Evolutionary conservation across 35 echinoderm and acorn worm genomes (phyloP).

Genomic region (Patiria miniata): DNA sequence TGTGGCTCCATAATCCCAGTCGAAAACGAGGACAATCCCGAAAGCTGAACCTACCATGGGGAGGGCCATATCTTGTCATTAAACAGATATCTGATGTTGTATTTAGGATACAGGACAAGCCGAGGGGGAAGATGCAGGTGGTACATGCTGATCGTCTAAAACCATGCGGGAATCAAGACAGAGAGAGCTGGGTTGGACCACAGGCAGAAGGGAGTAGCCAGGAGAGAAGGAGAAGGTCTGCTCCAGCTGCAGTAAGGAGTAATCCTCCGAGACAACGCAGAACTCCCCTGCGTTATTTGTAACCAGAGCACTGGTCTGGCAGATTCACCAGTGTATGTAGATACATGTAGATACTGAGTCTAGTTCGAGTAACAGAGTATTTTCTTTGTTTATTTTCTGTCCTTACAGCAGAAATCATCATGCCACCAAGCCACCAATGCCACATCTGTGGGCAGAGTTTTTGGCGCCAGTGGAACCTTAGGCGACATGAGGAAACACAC

Average conservation of each 20-base stretch:
- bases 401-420: neutral
- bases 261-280: too few relatives aligned
- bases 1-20: too few relatives aligned
- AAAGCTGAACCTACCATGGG: conserved; percentile 57
- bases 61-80: conserved; percentile 46
- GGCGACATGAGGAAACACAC: neutral
- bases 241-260: too few relatives aligned
- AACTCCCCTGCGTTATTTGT: too few relatives aligned
- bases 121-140: conserved; percentile 30
- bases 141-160: conserved; percentile 71
- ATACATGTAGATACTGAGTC: too few relatives aligned
- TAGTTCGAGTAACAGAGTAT: too few relatives aligned
- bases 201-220: neutral
- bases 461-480: neutral
- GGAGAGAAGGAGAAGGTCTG: neutral
- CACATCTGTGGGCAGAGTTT: neutral
- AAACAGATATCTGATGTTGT: conserved; percentile 55
- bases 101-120: conserved; percentile 36
- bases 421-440: too few relatives aligned
- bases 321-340: too few relatives aligned
- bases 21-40: neutral
- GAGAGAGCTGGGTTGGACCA: neutral
- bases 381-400: neutral
- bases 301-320: too few relatives aligned
- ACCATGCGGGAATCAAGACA: conserved; percentile 26